Conservation (phyloP, 2,113 vertebrate genomes). For the Pseudopodoces humilis region DNA sequence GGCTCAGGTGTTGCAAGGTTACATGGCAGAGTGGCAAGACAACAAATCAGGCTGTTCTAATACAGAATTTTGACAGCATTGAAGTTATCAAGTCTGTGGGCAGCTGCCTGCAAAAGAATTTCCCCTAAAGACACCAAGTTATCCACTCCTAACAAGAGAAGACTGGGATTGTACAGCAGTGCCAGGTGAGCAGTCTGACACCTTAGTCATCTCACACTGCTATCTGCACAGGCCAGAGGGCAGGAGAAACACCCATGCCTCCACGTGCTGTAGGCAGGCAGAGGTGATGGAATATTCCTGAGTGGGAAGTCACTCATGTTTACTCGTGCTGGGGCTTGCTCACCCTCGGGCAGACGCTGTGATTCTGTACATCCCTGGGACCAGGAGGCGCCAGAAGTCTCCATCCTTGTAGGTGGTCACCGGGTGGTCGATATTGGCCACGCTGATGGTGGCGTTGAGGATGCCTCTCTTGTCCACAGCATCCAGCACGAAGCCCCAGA, state of each 20-base stretch:
- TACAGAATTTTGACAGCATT: neutral
- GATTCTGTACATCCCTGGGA: conserved; percentile 84
- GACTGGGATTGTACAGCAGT: neutral
- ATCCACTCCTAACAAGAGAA: neutral
- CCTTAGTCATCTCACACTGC: neutral
- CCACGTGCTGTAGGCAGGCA: neutral
- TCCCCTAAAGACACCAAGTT: neutral
- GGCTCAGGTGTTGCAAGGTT: neutral
- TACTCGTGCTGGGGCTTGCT: neutral
- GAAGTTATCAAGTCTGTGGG: neutral
- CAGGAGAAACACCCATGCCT: neutral
- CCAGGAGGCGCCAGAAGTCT: conserved; percentile 95
- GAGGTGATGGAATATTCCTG: neutral
- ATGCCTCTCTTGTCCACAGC: conserved; percentile 83
- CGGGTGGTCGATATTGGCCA: conserved; percentile 82
- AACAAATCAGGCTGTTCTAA: neutral
- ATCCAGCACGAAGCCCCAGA: conserved; percentile 91
- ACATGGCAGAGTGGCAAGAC: neutral
- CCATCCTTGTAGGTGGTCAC: conserved; percentile 86
- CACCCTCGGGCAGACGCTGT: conserved; percentile 91
- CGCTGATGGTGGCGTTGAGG: conserved; percentile 89
- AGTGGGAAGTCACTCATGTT: neutral
- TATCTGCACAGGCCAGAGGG: neutral
- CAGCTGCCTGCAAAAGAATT: neutral
- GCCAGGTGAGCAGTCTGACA: neutral